Conservation (phyloP, 2,797 vertebrate species). For the Lophura swinhoii region DNA sequence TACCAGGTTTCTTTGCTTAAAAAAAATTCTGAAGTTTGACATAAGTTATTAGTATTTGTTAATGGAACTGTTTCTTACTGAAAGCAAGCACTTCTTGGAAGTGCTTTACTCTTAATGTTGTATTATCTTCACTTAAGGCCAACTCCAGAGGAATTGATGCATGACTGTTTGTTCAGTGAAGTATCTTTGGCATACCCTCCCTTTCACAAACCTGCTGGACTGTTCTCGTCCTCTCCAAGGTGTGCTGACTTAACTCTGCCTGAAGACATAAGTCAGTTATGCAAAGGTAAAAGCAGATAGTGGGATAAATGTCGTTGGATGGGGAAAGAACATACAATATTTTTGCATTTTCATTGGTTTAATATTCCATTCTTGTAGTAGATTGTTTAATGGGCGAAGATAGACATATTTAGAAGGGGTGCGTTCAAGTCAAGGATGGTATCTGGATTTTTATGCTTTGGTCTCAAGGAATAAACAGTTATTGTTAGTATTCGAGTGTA, state of each 20-base stretch:
- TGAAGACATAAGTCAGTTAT: slow-evolving; percentile 92
- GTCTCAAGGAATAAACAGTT: background rate
- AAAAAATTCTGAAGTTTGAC: background rate
- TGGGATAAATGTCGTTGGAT: background rate
- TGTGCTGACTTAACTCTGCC: slow-evolving; percentile 92
- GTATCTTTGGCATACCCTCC: slow-evolving; percentile 83
- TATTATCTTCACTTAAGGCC: slow-evolving; percentile 74
- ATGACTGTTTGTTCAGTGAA: slow-evolving; percentile 85
- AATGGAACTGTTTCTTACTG: background rate
- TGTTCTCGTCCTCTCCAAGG: slow-evolving; percentile 93
- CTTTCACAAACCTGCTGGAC: slow-evolving; percentile 85
- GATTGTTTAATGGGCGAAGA: background rate
- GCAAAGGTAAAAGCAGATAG: slow-evolving; percentile 85
- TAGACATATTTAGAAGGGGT: background rate
- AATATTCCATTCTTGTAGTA: background rate
- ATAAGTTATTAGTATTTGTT: background rate
- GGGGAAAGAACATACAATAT: background rate
- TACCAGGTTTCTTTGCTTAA: background rate
- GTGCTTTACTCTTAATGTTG: background rate
- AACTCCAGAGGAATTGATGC: slow-evolving; percentile 87
- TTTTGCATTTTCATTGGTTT: background rate
- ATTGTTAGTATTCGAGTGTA: background rate
- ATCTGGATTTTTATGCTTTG: background rate
- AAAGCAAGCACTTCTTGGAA: background rate
- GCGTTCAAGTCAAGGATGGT: background rate